These are phyloP conservation scores for Prunella strophiata DNA, from an alignment of 2,797 vertebrate species.

Conservation along the genomic window DNA sequence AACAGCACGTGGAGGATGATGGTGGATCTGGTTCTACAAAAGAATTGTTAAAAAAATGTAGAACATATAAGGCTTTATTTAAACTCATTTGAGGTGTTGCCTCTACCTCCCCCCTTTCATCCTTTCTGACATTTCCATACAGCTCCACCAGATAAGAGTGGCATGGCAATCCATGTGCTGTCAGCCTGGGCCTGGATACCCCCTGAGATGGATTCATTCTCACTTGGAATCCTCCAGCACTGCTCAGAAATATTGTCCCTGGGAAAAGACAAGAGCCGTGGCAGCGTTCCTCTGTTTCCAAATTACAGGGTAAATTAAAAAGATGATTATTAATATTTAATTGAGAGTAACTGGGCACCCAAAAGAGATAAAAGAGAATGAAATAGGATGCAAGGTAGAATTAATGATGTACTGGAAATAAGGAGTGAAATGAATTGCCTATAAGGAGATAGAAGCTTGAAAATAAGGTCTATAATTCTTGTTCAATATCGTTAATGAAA, in stretches of 20 bases:
- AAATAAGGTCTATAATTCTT: constrained; percentile 5
- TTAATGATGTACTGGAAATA: constrained; percentile 15
- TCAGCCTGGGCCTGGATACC: neutral
- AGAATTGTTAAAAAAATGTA: neutral
- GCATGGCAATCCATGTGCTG: neutral
- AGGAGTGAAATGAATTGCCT: constrained; percentile 9
- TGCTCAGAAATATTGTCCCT: neutral
- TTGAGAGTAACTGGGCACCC: neutral
- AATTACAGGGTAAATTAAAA: neutral
- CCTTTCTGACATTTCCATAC: neutral
- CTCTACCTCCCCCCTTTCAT: neutral
- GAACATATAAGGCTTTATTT: neutral
- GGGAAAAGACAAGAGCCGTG: neutral
- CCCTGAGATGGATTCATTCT: neutral
- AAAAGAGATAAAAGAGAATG: neutral
- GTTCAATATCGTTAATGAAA: neutral
- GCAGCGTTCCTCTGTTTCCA: neutral
- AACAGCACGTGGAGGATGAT: accelerated
- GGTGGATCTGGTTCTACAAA: neutral
- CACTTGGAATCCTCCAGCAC: neutral
- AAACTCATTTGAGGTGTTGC: neutral
- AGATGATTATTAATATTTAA: neutral
- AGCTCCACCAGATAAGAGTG: neutral
- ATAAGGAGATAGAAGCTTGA: neutral
- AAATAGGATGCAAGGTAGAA: neutral